A percentile compares a stretch with the other conserved stretches of the same genome.
Conservation (phyloP, 1,140 invertebrate genomes). For the Dysdera silvatica region DNA sequence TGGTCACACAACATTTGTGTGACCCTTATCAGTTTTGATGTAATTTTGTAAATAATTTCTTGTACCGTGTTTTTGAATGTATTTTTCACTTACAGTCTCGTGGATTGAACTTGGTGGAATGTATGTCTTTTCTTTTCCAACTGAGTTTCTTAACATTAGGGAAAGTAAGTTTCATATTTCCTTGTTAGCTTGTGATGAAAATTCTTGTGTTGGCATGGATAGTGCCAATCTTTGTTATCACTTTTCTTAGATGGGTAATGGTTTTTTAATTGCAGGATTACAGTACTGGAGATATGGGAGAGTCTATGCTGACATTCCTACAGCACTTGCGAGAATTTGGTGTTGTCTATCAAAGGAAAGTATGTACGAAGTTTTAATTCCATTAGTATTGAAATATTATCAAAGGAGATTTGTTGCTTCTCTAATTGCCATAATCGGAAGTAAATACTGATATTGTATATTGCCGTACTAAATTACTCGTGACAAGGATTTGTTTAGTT, state of each 20-base stretch:
- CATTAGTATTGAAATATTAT: too few species aligned
- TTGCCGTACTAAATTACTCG: too few species aligned
- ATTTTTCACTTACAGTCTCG: slow-evolving; percentile 49
- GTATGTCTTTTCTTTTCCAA: slow-evolving; percentile 88
- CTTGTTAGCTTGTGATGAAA: too few species aligned
- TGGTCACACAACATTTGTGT: too few species aligned
- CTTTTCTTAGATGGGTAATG: too few species aligned
- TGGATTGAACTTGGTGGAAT: slow-evolving; percentile 78
- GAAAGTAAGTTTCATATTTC: slow-evolving; percentile 53
- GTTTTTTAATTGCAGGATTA: slow-evolving; percentile 62
- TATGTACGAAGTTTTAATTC: too few species aligned
- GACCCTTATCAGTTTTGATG: too few species aligned
- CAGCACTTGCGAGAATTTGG: slow-evolving; percentile 96
- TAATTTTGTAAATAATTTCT: too few species aligned
- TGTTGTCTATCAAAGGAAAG: slow-evolving; percentile 90
- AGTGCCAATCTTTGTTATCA: too few species aligned
- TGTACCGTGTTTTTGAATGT: background rate
- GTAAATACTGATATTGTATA: too few species aligned
- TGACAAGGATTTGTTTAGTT: background rate
- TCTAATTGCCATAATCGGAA: background rate
- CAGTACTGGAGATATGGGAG: slow-evolving; percentile 86
- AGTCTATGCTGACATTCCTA: slow-evolving; percentile 76
- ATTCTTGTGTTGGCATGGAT: too few species aligned
- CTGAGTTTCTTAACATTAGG: slow-evolving; percentile 91
- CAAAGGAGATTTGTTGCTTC: background rate